Percentiles rank a stretch among this genome's conserved stretches.
Conservation (phyloP, 1,140 invertebrate genomes). For the Aleiodes sp. region DNA sequence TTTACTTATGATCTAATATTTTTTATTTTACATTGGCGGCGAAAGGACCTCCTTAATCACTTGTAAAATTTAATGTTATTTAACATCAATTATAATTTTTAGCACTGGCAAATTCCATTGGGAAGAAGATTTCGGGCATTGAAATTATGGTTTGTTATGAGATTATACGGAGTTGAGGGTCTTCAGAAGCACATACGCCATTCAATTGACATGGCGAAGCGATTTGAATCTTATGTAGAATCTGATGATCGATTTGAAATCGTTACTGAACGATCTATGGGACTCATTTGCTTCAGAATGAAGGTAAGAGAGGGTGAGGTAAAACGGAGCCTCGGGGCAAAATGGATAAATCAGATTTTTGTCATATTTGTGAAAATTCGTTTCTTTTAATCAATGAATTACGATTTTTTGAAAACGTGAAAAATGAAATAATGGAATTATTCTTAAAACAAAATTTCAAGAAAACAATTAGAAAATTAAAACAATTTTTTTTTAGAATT, state of each 20-base stretch:
- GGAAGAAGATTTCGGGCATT: conserved; percentile 90
- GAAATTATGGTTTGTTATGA: conserved; percentile 94
- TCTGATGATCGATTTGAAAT: conserved; percentile 84
- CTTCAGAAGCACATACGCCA: conserved; percentile 82
- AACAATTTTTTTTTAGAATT: no score
- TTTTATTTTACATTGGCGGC: no score
- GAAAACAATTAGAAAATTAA: no score
- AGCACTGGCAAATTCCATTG: conserved; percentile 95
- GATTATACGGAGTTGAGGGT: conserved; percentile 83
- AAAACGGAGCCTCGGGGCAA: background rate
- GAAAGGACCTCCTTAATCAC: no score
- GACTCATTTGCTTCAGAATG: conserved; percentile 88
- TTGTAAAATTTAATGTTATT: no score
- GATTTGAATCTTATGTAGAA: conserved; percentile 78
- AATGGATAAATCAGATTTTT: no score
- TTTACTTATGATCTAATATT: no score
- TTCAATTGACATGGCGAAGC: conserved; percentile 77
- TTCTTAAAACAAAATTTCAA: no score
- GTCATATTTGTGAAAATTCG: no score
- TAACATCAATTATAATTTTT: conserved; percentile 33
- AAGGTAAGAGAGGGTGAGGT: conserved; percentile 66
- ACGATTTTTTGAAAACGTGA: no score
- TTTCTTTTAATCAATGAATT: no score
- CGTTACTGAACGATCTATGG: conserved; percentile 76
- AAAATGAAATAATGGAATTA: no score